Evolutionary conservation across 2,113 vertebrate species (phyloP), one percentile per base, ranked within the genome.

Genomic region (Motacilla alba): DNA sequence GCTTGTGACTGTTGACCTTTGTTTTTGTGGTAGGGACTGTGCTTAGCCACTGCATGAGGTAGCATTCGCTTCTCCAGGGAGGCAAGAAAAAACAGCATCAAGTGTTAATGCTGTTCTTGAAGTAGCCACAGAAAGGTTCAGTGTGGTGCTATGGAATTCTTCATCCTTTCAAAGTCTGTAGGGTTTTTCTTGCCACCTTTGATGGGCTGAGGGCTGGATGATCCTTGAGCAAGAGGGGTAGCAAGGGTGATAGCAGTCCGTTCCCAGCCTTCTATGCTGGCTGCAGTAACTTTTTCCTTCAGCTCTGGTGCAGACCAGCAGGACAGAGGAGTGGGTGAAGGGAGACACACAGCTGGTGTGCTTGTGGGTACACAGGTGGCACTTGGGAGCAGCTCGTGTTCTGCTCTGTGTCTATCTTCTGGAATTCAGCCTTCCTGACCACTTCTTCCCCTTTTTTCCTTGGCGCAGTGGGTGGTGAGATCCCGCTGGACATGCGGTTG

Each of bases 401-500:
- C 50, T 64, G 23, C 78, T 91, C 43, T 46, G 47, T 50, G 39
- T 35, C 77, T 52, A 26, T 83, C 63, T 69, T 86, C 49, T 41
- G 41, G 49, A 86, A 50, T 39, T 41, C 11, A 41, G 37, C 47
- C 62, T 30, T 85, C 91, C 94, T 98, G 92, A 98, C 70, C 53
- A 85, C 94, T 70, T 68, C 66, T 78, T 70, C 70, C 83, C 81
- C 44, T 91, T 94, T 96, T 90, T 81, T 67, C 13, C 13, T 96
- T 44, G 26, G 44, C 93, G 24, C 97, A 99, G 99, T 99, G 98
- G 99, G 99, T 89, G 99, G 99, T 87, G 99, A 99, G 95, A 98
- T 99, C 92, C 98, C 99, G 47, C 98, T 99, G 98, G 99, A 99
- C 96, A 98, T 99, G 98, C 98, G 99, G 46, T 97, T 99, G 87